Base-by-base conservation (phyloP, 2,797 vertebrate genomes). In the Macropodus opercularis region DNA sequence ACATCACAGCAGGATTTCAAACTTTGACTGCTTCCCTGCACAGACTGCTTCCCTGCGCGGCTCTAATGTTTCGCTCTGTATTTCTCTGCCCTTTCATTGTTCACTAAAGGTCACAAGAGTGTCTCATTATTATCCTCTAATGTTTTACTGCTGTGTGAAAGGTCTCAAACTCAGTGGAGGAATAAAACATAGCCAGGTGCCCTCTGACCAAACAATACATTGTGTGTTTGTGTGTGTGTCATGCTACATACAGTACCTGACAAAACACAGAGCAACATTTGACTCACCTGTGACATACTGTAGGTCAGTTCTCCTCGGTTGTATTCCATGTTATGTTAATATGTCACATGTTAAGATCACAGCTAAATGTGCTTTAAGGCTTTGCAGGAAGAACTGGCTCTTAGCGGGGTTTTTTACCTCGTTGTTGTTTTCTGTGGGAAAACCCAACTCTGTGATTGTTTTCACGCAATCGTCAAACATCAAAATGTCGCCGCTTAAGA, bases 1-100 rank as follows among this genome's bases (percentile, higher is more conserved):
- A 24, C 68, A 60, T 52, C 49, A 54, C 38, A 58, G 65, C 83
- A 73, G 77, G 1, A 68, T 60, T 78, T 67, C 42, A 72, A 64
- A 81, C 63, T 80, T 79, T 73, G 72, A 79, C 76, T 87, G n/a
- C n/a, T n/a, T n/a, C n/a, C n/a, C n/a, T n/a, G 77, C 70, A 79
- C 72, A 76, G 61, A 60, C 71, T 72, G 60, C 62, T 73, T 80
- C 81, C 42, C 72, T 72, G 71, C 67, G 73, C 77, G 71, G 60
- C 61, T 72, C 41, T 38, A 3, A 43, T 64, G 74, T 73, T 55
- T 48, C 36, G 52, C 55, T 70, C 39, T 5, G 24, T 50, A 3
- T 42, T 38, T 73, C 48, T 44, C 40, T 60, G 60, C 67, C 69
- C 61, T 82, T 87, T 75, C 74, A 53, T 67, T 80, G 62, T 69